Percentiles rank a stretch among this genome's conserved stretches.
These are phyloP conservation scores for Drosophila funebris DNA, from an alignment of 1,140 invertebrate genomes.

Conservation along the genomic window DNA sequence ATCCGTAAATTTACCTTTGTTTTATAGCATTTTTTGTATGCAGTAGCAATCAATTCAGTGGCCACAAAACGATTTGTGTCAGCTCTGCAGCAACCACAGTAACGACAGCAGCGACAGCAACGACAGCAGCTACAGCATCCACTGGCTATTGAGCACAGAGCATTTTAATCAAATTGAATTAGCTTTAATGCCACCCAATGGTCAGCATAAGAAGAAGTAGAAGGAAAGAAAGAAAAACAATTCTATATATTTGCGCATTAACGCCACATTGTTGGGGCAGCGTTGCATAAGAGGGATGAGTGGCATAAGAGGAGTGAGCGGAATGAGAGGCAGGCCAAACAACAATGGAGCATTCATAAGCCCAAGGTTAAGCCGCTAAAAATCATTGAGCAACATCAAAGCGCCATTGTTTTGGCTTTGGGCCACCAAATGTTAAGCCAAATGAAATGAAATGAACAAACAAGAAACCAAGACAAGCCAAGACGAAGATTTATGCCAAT, in stretches of 20 bases:
- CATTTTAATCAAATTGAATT: constrained; percentile 68
- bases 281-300: no score
- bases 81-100: constrained; percentile 7
- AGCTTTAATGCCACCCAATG: constrained; percentile 46
- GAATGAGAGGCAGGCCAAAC: neutral
- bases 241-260: constrained; percentile 49
- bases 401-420: constrained; percentile 55
- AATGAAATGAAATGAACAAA: constrained; percentile 57
- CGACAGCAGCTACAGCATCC: constrained; percentile 5
- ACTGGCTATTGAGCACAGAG: neutral
- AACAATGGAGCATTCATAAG: constrained; percentile 75
- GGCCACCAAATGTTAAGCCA: constrained; percentile 58
- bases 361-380: constrained; percentile 78
- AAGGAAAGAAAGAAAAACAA: constrained; percentile 16
- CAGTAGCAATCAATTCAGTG: constrained; percentile 22
- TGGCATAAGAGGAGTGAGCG: no score
- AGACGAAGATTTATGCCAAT: constrained; percentile 74
- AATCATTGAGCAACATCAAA: constrained; percentile 79
- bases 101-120: constrained; percentile 9
- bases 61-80: constrained; percentile 50
- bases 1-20: neutral
- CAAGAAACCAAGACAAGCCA: constrained; percentile 9
- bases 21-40: constrained; percentile 26
- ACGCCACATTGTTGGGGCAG: constrained; percentile 13
- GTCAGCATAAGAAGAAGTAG: constrained; percentile 43